Evolutionary conservation across 2,797 vertebrate species (phyloP).

Genomic region (Helostoma temminkii): DNA sequence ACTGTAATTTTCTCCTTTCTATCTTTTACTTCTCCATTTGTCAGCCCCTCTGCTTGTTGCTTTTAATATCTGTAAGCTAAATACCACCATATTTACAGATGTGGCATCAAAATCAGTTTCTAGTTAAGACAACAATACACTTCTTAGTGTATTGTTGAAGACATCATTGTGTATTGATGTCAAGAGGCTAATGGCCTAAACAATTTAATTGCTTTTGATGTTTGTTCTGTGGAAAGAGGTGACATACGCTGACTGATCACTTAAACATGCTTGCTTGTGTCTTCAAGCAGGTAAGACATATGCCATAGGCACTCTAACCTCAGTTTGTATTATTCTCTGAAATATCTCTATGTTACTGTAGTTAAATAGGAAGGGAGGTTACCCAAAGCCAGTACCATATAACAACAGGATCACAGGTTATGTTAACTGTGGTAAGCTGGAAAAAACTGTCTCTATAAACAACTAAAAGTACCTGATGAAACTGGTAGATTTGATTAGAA

Average conservation of each 20-base stretch:
- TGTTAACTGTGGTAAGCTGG: neutral
- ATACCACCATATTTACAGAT: slow-evolving; percentile 57
- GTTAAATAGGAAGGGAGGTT: neutral
- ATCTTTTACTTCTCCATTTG: slow-evolving; percentile 13
- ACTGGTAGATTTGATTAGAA: neutral
- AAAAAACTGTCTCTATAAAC: too few species aligned
- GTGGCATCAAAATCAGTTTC: slow-evolving; percentile 74
- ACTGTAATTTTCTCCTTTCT: slow-evolving; percentile 26
- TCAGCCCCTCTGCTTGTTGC: slow-evolving; percentile 8
- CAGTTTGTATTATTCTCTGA: slow-evolving; percentile 17
- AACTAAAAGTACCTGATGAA: neutral
- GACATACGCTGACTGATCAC: slow-evolving; percentile 38
- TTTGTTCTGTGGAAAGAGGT: slow-evolving; percentile 60
- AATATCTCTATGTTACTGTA: neutral
- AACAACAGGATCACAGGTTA: neutral
- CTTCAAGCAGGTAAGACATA: slow-evolving; percentile 32
- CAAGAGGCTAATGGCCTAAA: too few species aligned
- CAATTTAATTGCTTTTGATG: too few species aligned
- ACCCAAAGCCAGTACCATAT: slow-evolving; percentile 11
- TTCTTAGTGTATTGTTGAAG: too few species aligned
- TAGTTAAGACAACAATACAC: slow-evolving; percentile 69
- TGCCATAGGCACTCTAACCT: slow-evolving; percentile 7
- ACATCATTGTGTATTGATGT: too few species aligned
- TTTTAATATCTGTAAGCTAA: slow-evolving; percentile 46
- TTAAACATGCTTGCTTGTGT: slow-evolving; percentile 25